Conservation (phyloP, 2,888 invertebrate species). For the Mesochorus sp. region DNA sequence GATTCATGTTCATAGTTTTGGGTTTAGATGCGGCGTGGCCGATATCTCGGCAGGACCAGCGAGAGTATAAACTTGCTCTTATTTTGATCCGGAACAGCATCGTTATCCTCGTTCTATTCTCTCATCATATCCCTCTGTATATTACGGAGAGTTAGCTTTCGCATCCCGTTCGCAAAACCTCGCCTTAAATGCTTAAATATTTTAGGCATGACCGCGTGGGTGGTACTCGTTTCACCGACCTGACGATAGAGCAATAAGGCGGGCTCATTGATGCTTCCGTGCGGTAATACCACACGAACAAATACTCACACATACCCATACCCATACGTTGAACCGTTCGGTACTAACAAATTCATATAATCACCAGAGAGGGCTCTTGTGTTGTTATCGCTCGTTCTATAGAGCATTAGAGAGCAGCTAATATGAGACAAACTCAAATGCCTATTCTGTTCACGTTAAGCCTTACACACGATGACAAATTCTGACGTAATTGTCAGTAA, state of each 20-base stretch:
- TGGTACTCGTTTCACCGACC: conserved; percentile 30
- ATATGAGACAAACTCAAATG: conserved; percentile 34
- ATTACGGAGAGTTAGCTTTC: background rate
- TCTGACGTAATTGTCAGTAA: background rate
- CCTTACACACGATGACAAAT: background rate
- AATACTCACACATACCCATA: background rate
- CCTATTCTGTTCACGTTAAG: background rate
- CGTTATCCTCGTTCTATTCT: conserved; percentile 51
- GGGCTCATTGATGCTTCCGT: background rate
- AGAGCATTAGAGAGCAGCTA: background rate
- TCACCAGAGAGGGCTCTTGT: background rate
- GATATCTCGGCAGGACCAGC: conserved; percentile 52
- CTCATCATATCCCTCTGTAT: conserved; percentile 25
- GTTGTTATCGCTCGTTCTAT: background rate
- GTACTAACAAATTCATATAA: conserved; percentile 44
- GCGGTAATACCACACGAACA: background rate
- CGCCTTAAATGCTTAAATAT: conserved; percentile 60
- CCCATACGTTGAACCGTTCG: background rate
- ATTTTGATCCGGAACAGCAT: conserved; percentile 35
- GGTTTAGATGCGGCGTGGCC: conserved; percentile 38
- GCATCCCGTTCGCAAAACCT: conserved; percentile 16
- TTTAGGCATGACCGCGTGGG: conserved; percentile 43
- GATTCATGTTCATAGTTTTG: conserved; percentile 41
- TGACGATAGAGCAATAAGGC: conserved; percentile 26
- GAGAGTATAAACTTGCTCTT: conserved; percentile 40